Conservation (phyloP, 2,888 invertebrate genomes). For the Leptarthrus brevirostris region DNA sequence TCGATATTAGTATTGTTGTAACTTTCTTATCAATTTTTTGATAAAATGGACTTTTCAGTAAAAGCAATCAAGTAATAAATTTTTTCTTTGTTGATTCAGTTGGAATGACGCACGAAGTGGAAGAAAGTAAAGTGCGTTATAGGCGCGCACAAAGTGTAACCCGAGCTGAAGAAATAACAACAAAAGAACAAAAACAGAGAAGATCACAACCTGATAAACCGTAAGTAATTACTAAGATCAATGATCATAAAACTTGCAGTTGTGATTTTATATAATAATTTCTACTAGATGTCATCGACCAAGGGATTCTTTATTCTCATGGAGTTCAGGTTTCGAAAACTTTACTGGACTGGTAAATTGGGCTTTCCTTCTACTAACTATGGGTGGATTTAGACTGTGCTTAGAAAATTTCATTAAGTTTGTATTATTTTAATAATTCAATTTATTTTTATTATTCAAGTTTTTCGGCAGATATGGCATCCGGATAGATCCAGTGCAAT, state of each 20-base stretch:
- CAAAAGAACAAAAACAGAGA: constrained; percentile 81
- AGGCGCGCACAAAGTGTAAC: constrained; percentile 87
- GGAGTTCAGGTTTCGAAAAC: too few species aligned
- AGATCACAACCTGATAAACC: constrained; percentile 87
- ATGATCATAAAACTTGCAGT: constrained; percentile 12
- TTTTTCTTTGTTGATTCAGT: constrained; percentile 6
- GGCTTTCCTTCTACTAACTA: constrained; percentile 85
- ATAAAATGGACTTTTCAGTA: background rate
- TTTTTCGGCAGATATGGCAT: too few species aligned
- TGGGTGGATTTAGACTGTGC: constrained; percentile 85
- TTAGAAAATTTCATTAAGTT: too few species aligned
- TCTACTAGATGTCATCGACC: constrained; percentile 86
- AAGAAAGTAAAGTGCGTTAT: constrained; percentile 71
- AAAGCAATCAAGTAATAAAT: too few species aligned
- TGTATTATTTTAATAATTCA: background rate
- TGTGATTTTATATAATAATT: constrained; percentile 12
- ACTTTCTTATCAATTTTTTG: constrained; percentile 1
- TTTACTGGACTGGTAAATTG: constrained; percentile 93
- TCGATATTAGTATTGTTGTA: background rate
- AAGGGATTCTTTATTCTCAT: too few species aligned
- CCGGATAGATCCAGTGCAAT: too few species aligned
- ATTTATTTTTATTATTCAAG: constrained; percentile 52
- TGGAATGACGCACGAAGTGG: constrained; percentile 52
- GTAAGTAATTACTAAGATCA: constrained; percentile 71
- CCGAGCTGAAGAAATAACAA: constrained; percentile 87